Percentiles rank a stretch among this genome's conserved stretches.
These are phyloP conservation scores for Agraylea sexmaculata DNA, from an alignment of 1,140 invertebrate species.

Conservation along the genomic window DNA sequence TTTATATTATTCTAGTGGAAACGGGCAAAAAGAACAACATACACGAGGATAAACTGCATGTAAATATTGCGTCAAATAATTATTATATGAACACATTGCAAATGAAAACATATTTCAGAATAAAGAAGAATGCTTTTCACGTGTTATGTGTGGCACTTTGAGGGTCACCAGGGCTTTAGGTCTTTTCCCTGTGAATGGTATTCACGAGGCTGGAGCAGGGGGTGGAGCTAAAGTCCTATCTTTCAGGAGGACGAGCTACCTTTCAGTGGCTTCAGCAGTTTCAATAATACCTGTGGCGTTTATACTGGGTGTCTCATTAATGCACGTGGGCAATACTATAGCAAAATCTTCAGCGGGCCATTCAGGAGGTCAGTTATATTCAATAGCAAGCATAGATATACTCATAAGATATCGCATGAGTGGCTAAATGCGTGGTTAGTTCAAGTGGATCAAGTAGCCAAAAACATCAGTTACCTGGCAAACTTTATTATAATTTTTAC, in stretches of 20 bases:
- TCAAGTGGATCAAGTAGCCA: not conserved
- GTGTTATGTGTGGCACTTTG: conserved; percentile 11
- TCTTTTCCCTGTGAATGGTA: conserved; percentile 15
- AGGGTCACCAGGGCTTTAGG: conserved; percentile 13
- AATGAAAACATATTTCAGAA: too few species aligned
- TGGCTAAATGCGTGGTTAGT: not conserved
- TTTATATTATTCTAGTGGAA: too few species aligned
- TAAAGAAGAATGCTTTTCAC: conserved; percentile 11
- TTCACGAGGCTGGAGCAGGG: not conserved
- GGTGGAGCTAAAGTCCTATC: not conserved
- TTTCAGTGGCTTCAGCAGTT: conserved; percentile 9
- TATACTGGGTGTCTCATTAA: conserved; percentile 6
- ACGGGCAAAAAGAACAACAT: too few species aligned
- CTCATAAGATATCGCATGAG: not conserved
- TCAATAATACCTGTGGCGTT: conserved; percentile 9
- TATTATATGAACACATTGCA: too few species aligned
- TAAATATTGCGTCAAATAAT: too few species aligned
- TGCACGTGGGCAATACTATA: conserved; percentile 3
- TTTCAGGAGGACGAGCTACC: conserved; percentile 1
- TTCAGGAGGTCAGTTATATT: conserved; percentile 5
- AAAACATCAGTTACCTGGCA: not conserved
- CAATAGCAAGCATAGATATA: not conserved
- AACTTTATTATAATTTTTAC: not conserved
- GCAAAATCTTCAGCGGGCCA: conserved; percentile 1
- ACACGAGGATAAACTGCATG: too few species aligned